Conservation (phyloP, 2,888 invertebrate species). For the Acanthosoma haemorrhoidale region DNA sequence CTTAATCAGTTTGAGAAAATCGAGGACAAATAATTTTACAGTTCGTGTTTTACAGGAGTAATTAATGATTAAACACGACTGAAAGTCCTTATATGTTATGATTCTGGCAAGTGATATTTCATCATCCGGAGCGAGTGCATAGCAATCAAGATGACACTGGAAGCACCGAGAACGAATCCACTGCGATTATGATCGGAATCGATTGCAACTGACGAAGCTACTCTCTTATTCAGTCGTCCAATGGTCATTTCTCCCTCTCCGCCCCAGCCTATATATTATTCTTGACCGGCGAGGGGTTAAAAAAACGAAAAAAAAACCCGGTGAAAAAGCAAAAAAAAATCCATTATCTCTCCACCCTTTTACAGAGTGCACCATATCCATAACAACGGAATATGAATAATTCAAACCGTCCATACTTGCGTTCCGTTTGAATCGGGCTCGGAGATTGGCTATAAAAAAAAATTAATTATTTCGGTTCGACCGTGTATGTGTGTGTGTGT, state of each 20-base stretch:
- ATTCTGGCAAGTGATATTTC: too few relatives aligned
- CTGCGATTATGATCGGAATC: background rate
- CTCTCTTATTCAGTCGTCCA: background rate
- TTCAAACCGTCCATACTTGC: constrained; percentile 1
- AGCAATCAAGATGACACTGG: too few relatives aligned
- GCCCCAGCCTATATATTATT: constrained; percentile 6
- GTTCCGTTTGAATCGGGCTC: too few relatives aligned
- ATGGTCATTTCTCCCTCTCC: background rate
- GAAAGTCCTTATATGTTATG: too few relatives aligned
- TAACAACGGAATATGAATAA: constrained; percentile 4
- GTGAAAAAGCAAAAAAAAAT: background rate
- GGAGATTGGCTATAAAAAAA: constrained; percentile 6
- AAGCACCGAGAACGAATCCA: too few relatives aligned
- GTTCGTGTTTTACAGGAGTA: too few relatives aligned
- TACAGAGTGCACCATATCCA: constrained; percentile 4
- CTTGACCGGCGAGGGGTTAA: constrained; percentile 9
- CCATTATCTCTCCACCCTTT: constrained; percentile 6
- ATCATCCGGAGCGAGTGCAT: too few relatives aligned
- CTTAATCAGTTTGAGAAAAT: too few relatives aligned
- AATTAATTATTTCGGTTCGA: constrained; percentile 9
- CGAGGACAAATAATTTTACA: too few relatives aligned
- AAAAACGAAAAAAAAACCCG: background rate
- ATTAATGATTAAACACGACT: too few relatives aligned
- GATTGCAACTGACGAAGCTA: background rate
- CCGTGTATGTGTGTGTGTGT: background rate